Evolutionary conservation across 2,797 vertebrate species (phyloP).

Genomic region (Argya squamiceps): DNA sequence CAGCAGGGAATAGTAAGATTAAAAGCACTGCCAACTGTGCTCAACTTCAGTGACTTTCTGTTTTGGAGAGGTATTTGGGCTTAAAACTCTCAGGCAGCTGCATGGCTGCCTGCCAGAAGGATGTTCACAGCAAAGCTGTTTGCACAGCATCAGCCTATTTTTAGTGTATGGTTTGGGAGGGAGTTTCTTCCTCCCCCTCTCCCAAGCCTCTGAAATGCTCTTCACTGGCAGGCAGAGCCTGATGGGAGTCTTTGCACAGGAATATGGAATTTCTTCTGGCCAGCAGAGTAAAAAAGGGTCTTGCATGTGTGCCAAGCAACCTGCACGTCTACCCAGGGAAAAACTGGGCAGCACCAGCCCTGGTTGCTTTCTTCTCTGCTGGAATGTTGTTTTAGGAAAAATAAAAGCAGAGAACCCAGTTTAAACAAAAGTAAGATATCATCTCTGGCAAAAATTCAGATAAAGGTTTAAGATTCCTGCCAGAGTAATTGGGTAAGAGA

Average conservation of each 20-base stretch:
- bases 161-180: background rate
- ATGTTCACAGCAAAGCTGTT: slow-evolving; percentile 27
- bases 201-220: background rate
- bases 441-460: background rate
- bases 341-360: background rate
- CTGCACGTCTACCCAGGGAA: background rate
- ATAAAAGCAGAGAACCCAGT: background rate
- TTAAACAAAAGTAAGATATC: background rate
- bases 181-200: background rate
- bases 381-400: background rate
- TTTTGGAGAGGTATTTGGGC: slow-evolving; percentile 20
- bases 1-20: background rate
- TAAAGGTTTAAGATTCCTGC: background rate
- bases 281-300: background rate
- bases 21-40: background rate
- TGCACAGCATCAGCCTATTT: slow-evolving; percentile 41
- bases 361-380: background rate
- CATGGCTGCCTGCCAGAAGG: slow-evolving; percentile 8
- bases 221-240: background rate
- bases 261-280: background rate
- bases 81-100: slow-evolving; percentile 1
- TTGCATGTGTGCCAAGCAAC: background rate
- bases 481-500: background rate
- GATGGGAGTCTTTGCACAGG: background rate
- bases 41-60: background rate